Evolutionary conservation across 1,140 invertebrate species (phyloP).

Genomic region (Monochamus saltuarius): DNA sequence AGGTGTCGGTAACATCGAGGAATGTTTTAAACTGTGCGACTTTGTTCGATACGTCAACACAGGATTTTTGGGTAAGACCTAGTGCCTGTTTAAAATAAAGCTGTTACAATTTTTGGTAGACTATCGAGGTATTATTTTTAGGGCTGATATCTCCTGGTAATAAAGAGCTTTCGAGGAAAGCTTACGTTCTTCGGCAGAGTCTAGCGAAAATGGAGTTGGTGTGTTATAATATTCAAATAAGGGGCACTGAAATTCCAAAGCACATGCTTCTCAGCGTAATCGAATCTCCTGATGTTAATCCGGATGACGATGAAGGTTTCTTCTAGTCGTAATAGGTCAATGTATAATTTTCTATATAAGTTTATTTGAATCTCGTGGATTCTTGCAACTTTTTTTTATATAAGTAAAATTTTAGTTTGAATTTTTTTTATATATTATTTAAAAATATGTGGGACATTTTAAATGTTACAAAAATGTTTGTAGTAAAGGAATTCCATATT

Average conservation of each 20-base stretch:
- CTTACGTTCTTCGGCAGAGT: conserved; percentile 69
- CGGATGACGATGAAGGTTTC: conserved; percentile 56
- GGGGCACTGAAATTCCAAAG: conserved; percentile 76
- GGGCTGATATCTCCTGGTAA: conserved; percentile 57
- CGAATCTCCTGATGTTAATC: conserved; percentile 47
- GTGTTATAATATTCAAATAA: conserved; percentile 79
- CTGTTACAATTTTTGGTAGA: too few relatives aligned
- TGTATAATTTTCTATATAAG: not conserved
- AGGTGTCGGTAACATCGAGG: conserved; percentile 72
- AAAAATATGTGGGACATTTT: not conserved
- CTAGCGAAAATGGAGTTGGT: conserved; percentile 81
- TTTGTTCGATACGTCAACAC: conserved; percentile 73
- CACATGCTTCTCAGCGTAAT: conserved; percentile 65
- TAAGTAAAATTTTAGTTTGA: not conserved
- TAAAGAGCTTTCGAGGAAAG: conserved; percentile 71
- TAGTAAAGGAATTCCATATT: too few relatives aligned
- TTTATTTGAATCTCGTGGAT: conserved; percentile 1
- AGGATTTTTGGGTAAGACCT: conserved; percentile 62
- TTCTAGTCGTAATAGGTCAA: conserved; percentile 27
- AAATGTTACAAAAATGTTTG: not conserved
- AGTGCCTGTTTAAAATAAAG: not conserved
- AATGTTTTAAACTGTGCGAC: conserved; percentile 71
- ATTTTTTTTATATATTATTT: not conserved
- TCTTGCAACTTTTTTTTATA: not conserved
- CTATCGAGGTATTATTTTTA: conserved; percentile 42